Evolutionary conservation across 1,140 invertebrate species (phyloP).

Genomic region (Conus ventricosus): DNA sequence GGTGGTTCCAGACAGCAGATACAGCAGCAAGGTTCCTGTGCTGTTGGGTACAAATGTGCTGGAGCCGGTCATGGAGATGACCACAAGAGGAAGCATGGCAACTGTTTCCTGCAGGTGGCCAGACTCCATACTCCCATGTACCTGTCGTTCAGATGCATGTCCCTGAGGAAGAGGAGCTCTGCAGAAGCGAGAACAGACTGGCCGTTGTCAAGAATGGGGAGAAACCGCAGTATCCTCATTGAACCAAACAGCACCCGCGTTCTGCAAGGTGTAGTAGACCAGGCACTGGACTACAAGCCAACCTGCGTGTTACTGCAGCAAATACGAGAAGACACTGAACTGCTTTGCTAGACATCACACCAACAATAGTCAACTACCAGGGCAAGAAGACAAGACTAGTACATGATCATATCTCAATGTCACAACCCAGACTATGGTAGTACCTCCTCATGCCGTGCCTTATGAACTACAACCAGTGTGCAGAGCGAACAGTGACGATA

Average conservation of each 20-base stretch:
- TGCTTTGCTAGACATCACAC: too few relatives aligned
- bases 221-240: not conserved
- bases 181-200: not conserved
- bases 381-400: not conserved
- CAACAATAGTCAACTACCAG: not conserved
- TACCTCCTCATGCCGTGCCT: not conserved
- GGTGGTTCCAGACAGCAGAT: conserved; percentile 4
- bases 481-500: not conserved
- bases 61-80: too few relatives aligned
- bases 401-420: not conserved
- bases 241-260: not conserved
- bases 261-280: not conserved
- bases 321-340: too few relatives aligned
- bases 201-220: not conserved
- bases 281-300: not conserved
- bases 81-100: too few relatives aligned
- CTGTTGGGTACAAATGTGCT: too few relatives aligned
- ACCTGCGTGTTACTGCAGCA: too few relatives aligned
- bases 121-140: not conserved
- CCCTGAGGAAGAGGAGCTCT: not conserved
- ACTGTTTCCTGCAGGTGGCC: not conserved
- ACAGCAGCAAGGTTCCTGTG: not conserved
- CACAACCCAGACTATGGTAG: not conserved
- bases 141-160: not conserved
- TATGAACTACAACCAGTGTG: not conserved